Base-by-base conservation (phyloP, 2,888 invertebrate genomes). In the Tridacna gigas region DNA sequence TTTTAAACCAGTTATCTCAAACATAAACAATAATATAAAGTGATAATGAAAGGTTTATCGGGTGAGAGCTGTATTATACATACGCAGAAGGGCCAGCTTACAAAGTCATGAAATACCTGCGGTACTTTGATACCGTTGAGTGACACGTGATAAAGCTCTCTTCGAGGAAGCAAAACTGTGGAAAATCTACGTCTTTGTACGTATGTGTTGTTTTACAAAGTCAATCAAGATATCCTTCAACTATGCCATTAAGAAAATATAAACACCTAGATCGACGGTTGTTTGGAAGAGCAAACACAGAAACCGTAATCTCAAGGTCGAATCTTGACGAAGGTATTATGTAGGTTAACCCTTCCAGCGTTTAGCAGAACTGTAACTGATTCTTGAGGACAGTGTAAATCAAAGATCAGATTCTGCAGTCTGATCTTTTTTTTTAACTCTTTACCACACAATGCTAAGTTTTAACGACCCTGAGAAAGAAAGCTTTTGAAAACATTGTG, bases 151-250 rank as follows among this genome's bases (percentile, higher is more conserved):
- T 45, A 37, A 67, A 45, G n/a, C 20, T 18, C 18, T 13, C 67
- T 56, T 20, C 67, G n/a, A n/a, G 67, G 20, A 20, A 67, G 37
- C 45, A 67, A 37, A 67, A 26, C 45, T 67, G 67, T 67, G 45
- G 37, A 67, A 67, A 67, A 37, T 45, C 45, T n/a, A 45, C 15
- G 13, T 15, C 37, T 45, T 67, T 67, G 26, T 28, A 67, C 67
- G 67, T 28, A 11, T 37, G 18, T 67, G 45, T 45, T 67, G 67
- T 67, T 67, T 37, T 18, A 67, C 67, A 67, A 37, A 67, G 67
- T 67, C 67, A 67, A 67, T 67, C 67, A 67, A 67, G 67, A 67
- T n/a, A 67, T 67, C 67, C 67, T 28, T 67, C 67, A 67, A n/a
- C 67, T 67, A 20, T 67, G 45, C 67, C 67, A 67, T 67, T 67